phyloP scores from a whole-genome alignment of 2,113 vertebrate species.

The Cacatua alba region DNA sequence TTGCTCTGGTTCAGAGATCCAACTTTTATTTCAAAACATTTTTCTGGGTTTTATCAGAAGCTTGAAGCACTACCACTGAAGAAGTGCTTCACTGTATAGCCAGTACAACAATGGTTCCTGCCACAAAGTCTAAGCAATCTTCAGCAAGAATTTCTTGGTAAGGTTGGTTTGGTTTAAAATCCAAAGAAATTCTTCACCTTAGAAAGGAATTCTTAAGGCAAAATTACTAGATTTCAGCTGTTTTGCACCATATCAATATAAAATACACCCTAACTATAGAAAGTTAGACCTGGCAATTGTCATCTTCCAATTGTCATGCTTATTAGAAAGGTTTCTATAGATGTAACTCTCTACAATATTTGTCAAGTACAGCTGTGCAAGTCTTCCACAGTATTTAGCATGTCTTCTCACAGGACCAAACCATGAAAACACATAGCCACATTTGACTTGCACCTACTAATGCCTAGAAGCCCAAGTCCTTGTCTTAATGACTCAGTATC shows the following conservation, averaged over 20 bases:
- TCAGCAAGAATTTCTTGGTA: neutral
- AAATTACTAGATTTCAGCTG: neutral
- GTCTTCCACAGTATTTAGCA: neutral
- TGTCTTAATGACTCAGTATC: neutral
- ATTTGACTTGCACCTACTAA: neutral
- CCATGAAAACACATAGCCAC: accelerated
- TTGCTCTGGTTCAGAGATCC: neutral
- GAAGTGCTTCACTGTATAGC: neutral
- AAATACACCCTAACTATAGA: neutral
- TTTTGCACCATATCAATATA: neutral
- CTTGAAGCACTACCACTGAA: neutral
- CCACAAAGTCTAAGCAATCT: neutral
- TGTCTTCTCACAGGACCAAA: neutral
- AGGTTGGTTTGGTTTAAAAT: neutral
- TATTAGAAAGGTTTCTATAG: neutral
- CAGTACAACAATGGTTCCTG: neutral
- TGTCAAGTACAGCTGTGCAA: neutral
- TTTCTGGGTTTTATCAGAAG: neutral
- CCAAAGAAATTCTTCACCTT: neutral
- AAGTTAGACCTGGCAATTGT: neutral
- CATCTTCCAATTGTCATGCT: neutral
- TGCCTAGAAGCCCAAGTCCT: neutral
- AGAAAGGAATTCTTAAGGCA: neutral
- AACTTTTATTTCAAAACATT: neutral
- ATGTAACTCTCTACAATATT: neutral